phyloP scores from a whole-genome alignment of 2,888 invertebrate species.

The Yponomeuta cagnagella region DNA sequence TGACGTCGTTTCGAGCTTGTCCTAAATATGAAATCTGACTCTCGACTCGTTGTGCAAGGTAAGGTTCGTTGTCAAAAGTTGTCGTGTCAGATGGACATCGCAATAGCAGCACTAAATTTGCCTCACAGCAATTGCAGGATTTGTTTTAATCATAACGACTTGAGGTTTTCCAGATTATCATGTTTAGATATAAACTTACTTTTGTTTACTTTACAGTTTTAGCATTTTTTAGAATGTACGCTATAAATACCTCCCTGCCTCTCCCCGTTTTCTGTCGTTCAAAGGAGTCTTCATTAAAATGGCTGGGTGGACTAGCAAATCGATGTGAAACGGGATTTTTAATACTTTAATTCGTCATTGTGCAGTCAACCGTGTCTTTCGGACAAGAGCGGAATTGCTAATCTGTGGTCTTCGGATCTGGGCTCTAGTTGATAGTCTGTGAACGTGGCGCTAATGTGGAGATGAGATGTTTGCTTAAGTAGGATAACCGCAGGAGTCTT shows the following conservation, averaged over 20 bases:
- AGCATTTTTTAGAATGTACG: not conserved
- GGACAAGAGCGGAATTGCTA: not conserved
- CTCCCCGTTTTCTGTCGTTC: conserved; percentile 44
- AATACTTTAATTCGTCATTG: conserved; percentile 12
- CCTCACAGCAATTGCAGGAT: no score
- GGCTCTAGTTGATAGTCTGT: not conserved
- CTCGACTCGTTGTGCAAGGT: no score
- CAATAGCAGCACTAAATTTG: no score
- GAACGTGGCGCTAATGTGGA: not conserved
- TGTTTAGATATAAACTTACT: no score
- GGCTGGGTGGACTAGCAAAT: conserved; percentile 5
- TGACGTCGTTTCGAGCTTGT: no score
- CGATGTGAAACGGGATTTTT: conserved; percentile 15
- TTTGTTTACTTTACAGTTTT: not conserved
- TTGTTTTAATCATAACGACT: no score
- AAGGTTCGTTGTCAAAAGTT: no score
- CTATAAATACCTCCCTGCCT: conserved; percentile 41
- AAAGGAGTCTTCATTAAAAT: conserved; percentile 13
- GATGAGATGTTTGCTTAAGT: conserved; percentile 3
- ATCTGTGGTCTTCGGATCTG: not conserved
- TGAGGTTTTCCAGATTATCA: no score
- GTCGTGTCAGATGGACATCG: no score
- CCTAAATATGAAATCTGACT: no score
- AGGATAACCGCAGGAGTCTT: not conserved
- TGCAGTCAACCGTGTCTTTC: conserved; percentile 1